A percentile compares a stretch with the other conserved stretches of the same genome.
Evolutionary conservation across 2,113 vertebrate species (phyloP).

Genomic region (Limnothrissa miodon): DNA sequence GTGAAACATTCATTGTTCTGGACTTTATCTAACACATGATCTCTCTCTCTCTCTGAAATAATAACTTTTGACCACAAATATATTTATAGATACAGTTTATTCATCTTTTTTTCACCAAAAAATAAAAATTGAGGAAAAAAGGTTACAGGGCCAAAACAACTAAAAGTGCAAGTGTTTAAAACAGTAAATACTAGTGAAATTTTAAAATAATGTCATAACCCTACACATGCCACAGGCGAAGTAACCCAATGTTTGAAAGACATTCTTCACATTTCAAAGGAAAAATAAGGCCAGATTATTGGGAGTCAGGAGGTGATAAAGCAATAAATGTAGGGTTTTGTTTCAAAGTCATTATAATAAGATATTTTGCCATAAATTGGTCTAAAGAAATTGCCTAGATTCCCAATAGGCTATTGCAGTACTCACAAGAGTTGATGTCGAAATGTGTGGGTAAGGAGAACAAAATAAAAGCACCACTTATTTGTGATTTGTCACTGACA

Average conservation of each 20-base stretch:
- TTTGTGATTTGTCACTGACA: neutral
- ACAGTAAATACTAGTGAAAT: neutral
- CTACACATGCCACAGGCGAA: neutral
- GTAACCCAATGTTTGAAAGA: neutral
- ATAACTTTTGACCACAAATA: neutral
- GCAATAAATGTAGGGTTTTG: neutral
- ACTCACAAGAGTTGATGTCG: neutral
- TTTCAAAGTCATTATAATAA: neutral
- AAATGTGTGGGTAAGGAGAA: neutral
- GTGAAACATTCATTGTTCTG: too few relatives aligned
- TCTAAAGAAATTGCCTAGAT: neutral
- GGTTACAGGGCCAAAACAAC: neutral
- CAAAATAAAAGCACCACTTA: neutral
- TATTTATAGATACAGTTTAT: neutral
- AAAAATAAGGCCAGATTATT: neutral
- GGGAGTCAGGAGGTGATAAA: neutral
- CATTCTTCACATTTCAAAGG: constrained; percentile 9
- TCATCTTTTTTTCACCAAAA: neutral
- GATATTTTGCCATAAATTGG: neutral
- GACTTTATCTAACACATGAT: too few relatives aligned
- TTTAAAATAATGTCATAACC: neutral
- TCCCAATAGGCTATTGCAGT: neutral
- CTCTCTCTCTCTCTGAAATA: neutral
- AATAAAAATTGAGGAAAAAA: neutral
- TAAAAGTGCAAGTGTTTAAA: constrained; percentile 16